Evolutionary conservation across 2,797 vertebrate genomes (phyloP).

Genomic region (Podarcis lilfordi): DNA sequence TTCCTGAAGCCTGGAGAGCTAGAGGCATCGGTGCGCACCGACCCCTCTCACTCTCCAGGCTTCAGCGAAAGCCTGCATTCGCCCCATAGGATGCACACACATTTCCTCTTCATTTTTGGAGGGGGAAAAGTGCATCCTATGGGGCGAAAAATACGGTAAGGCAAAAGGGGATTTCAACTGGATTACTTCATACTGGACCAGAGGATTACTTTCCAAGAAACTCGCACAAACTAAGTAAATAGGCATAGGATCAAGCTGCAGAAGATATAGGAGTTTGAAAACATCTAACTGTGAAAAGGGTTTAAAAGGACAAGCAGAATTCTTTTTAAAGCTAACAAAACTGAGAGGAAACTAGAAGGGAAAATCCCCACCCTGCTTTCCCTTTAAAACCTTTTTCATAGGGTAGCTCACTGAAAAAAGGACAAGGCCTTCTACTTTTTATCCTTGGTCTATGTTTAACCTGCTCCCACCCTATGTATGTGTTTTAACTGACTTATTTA

Average conservation of each 20-base stretch:
- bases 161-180: background rate
- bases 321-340: background rate
- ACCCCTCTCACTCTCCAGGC: too few relatives aligned
- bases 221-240: background rate
- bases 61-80: too few relatives aligned
- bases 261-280: background rate
- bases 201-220: constrained; percentile 17
- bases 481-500: too few relatives aligned
- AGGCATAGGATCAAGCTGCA: constrained; percentile 8
- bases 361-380: background rate
- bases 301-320: background rate
- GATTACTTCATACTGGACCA: constrained; percentile 1
- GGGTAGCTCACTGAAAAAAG: too few relatives aligned
- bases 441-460: background rate
- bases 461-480: background rate
- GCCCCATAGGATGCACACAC: too few relatives aligned
- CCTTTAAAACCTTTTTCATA: background rate
- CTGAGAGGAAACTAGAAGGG: background rate
- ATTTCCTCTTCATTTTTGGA: too few relatives aligned
- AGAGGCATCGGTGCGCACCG: too few relatives aligned
- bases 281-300: background rate
- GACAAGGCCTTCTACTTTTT: too few relatives aligned
- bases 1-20: too few relatives aligned
- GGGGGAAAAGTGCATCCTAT: too few relatives aligned
- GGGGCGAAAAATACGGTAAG: background rate